These are phyloP conservation scores for Terebella lapidaria DNA, from an alignment of 2,888 invertebrate genomes.

Conservation along the genomic window DNA sequence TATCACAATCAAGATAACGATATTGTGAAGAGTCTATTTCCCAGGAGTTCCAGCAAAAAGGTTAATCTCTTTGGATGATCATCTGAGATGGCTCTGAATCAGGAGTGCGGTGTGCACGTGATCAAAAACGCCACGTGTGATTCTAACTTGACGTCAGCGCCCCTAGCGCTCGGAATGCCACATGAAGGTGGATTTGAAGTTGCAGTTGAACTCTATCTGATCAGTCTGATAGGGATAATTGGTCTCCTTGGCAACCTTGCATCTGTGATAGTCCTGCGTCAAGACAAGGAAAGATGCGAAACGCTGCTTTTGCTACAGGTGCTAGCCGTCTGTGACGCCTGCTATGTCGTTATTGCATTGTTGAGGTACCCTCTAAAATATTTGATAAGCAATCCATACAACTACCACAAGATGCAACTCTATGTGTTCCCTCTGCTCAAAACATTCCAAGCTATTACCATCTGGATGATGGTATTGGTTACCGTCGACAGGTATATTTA, in stretches of 20 bases:
- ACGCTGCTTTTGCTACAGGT: conserved; percentile 20
- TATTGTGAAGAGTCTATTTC: too few relatives aligned
- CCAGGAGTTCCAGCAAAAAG: too few relatives aligned
- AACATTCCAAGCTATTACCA: conserved; percentile 23
- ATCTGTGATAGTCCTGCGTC: conserved; percentile 18
- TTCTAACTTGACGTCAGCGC: not conserved
- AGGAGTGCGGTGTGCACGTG: not conserved
- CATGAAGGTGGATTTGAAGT: not conserved
- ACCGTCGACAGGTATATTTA: conserved; percentile 25
- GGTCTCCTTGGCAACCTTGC: conserved; percentile 20
- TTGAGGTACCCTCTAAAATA: conserved; percentile 24
- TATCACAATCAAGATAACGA: too few relatives aligned
- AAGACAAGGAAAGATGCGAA: conserved; percentile 20
- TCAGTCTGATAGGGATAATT: conserved; percentile 16
- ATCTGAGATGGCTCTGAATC: too few relatives aligned
- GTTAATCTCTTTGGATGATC: too few relatives aligned
- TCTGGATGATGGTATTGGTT: conserved; percentile 26
- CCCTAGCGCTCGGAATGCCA: not conserved
- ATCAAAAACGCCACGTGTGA: not conserved
- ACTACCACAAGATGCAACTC: conserved; percentile 17
- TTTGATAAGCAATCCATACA: conserved; percentile 5
- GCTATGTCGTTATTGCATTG: conserved; percentile 19
- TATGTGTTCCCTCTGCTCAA: conserved; percentile 22
- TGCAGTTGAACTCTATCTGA: conserved; percentile 17
- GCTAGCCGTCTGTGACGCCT: conserved; percentile 21